Evolutionary conservation across 2,888 invertebrate genomes (phyloP), one percentile per base, ranked within the genome.

Genomic region (Dinocampus coccinellae): DNA sequence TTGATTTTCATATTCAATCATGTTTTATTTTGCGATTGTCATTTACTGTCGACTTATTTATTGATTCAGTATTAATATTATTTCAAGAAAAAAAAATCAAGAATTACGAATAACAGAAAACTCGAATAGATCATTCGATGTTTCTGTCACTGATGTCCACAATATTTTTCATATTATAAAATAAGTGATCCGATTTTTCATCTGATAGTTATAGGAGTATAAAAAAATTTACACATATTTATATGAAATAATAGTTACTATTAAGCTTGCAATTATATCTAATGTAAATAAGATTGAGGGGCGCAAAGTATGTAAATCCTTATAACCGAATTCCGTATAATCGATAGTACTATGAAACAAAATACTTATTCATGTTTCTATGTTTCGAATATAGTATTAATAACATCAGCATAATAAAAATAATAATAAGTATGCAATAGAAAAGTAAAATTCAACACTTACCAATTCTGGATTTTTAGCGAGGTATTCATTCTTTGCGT

Each of bases 381-480:
- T 0, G 10, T 10, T n/a, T 55, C 11, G 7, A 34, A 16, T 16
- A 33, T n/a, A 33, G 10, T 29, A 24, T 20, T 7, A n/a, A 16
- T 47, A 7, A 1, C 4, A 20, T 7, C n/a, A 16, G 16, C 16
- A 4, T 16, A 47, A 47, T 16, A 3, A 47, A 7, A 47, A 16
- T 4, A 7, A 47, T 16, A 16, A 47, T 26, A 11, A 42, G 36
- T 22, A 29, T 33, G 24, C n/a, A 36, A 34, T 47, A 13, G 42
- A 42, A 58, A 65, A 10, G 20, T 20, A 13, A 20, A 26, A 26
- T 11, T 47, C 13, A 11, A 20, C 60, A 77, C 78, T 77, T 85
- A 87, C 87, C 87, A 86, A 84, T 70, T 86, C 84, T 26, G 86
- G 83, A 80, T 86, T 81, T 77, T 87, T 87, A 34, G 84, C 77